These are phyloP conservation scores for Drosophila mayaguana DNA, from an alignment of 2,888 invertebrate species.

Conservation along the genomic window DNA sequence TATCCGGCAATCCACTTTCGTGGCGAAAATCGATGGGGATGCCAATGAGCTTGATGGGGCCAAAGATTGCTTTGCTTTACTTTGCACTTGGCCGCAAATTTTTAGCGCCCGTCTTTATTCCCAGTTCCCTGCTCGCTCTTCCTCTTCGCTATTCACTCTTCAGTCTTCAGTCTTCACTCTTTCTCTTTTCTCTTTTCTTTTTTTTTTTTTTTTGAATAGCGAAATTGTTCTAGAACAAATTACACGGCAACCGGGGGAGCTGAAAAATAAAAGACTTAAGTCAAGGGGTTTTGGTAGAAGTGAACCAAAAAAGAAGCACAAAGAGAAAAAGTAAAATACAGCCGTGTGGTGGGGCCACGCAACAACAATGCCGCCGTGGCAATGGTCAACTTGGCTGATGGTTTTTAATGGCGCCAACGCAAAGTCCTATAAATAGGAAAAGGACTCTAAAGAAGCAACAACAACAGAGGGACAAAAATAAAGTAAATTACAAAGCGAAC, in stretches of 20 bases:
- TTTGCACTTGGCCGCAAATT: conserved; percentile 54
- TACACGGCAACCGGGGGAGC: conserved; percentile 57
- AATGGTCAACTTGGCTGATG: conserved; percentile 48
- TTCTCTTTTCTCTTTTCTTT: too few species aligned
- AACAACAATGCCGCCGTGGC: background rate
- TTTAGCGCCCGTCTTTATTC: conserved; percentile 17
- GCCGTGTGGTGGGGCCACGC: conserved; percentile 5
- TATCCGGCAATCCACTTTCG: conserved; percentile 45
- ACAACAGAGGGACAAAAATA: conserved; percentile 17
- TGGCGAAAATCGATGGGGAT: conserved; percentile 68
- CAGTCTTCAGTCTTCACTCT: too few species aligned
- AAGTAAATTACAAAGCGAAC: conserved; percentile 59
- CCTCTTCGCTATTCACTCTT: too few species aligned
- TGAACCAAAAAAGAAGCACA: conserved; percentile 3
- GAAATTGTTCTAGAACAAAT: conserved; percentile 66
- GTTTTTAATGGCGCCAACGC: conserved; percentile 52
- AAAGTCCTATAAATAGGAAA: conserved; percentile 26
- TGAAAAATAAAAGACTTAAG: conserved; percentile 16
- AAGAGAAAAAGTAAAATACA: conserved; percentile 22
- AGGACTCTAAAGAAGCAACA: conserved; percentile 14
- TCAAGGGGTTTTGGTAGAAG: conserved; percentile 26
- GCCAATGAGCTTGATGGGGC: conserved; percentile 38
- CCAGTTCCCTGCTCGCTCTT: background rate
- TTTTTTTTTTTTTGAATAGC: conserved; percentile 40
- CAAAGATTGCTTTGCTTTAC: conserved; percentile 65